Conservation (phyloP, 2,888 invertebrate species). For the Panzeria rudis region DNA sequence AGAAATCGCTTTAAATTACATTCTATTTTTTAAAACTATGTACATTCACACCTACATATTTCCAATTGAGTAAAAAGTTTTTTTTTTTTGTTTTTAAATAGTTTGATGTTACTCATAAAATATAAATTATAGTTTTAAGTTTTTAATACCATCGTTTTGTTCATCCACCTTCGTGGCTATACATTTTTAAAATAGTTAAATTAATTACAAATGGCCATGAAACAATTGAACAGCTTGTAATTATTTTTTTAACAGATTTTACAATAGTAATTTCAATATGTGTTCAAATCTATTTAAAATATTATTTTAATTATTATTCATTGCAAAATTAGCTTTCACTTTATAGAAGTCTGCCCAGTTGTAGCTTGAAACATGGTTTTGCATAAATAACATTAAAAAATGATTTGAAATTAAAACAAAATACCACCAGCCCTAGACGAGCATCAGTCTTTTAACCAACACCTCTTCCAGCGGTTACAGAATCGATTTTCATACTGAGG, state of each 20-base stretch:
- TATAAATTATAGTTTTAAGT: constrained; percentile 44
- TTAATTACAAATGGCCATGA: constrained; percentile 58
- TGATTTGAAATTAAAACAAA: too few relatives aligned
- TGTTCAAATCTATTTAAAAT: background rate
- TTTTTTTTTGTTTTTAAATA: background rate
- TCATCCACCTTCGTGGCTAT: constrained; percentile 48
- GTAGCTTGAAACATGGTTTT: background rate
- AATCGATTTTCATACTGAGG: too few relatives aligned
- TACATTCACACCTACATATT: background rate
- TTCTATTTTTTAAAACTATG: constrained; percentile 28
- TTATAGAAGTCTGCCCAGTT: background rate
- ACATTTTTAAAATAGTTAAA: constrained; percentile 12
- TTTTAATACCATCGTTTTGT: constrained; percentile 49
- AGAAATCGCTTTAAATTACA: constrained; percentile 2
- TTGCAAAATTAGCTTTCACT: constrained; percentile 40
- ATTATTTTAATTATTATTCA: constrained; percentile 36
- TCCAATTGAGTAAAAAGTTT: constrained; percentile 5
- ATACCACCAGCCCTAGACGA: too few relatives aligned
- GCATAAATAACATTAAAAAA: too few relatives aligned
- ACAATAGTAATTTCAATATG: constrained; percentile 20
- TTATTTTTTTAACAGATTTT: constrained; percentile 12
- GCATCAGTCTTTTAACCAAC: too few relatives aligned
- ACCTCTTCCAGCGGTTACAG: too few relatives aligned
- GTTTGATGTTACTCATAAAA: background rate
- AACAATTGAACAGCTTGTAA: constrained; percentile 46